Evolutionary conservation across 2,888 invertebrate species (phyloP).

Genomic region (Coenonympha glycerion): DNA sequence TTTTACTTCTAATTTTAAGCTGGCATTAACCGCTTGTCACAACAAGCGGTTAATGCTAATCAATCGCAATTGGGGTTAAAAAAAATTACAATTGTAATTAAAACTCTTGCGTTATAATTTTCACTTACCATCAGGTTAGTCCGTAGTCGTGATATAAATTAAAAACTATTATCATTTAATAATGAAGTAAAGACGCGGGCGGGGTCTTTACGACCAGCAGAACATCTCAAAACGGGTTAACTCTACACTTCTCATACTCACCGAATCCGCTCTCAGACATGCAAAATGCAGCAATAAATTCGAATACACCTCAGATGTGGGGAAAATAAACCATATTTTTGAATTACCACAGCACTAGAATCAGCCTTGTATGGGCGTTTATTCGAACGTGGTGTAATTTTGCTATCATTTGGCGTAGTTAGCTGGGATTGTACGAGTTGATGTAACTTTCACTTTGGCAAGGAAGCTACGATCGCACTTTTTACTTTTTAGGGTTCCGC

Average conservation of each 20-base stretch:
- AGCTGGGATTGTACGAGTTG: slow-evolving; percentile 3
- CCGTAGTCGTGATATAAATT: too few species aligned
- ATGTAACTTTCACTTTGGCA: slow-evolving; percentile 5
- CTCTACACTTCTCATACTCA: slow-evolving; percentile 21
- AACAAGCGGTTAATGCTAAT: too few species aligned
- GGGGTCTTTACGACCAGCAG: too few species aligned
- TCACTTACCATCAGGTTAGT: too few species aligned
- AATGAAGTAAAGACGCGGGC: too few species aligned
- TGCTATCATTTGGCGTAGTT: slow-evolving; percentile 23
- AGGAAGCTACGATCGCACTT: background rate
- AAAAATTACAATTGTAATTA: too few species aligned
- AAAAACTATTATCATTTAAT: too few species aligned
- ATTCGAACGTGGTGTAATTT: slow-evolving; percentile 15
- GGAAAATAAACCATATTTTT: slow-evolving; percentile 18
- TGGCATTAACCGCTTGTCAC: too few species aligned
- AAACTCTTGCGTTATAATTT: too few species aligned
- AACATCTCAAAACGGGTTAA: background rate
- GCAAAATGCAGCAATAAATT: slow-evolving; percentile 31
- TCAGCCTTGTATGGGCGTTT: slow-evolving; percentile 20
- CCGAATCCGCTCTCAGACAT: slow-evolving; percentile 29
- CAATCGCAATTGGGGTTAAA: too few species aligned
- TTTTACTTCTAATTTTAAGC: too few species aligned
- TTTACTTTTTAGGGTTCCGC: too few species aligned
- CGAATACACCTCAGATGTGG: slow-evolving; percentile 20
- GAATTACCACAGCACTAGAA: slow-evolving; percentile 21